Evolutionary conservation across 1,140 invertebrate genomes (phyloP), one percentile per base, ranked within the genome.

Genomic region (Dinoponera quadriceps): DNA sequence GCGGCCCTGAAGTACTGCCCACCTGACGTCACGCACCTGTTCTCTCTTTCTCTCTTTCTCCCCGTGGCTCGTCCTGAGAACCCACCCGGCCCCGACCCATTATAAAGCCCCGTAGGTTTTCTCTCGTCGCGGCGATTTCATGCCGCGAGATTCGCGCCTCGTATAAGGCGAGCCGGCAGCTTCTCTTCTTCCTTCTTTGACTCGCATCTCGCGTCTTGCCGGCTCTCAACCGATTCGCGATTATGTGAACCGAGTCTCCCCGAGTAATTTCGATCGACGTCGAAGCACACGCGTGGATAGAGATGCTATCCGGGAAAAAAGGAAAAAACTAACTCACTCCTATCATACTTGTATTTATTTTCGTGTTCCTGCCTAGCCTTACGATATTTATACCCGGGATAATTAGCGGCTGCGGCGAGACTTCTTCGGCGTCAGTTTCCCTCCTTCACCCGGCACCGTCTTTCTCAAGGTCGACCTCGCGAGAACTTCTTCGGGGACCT

Each of bases 11-110:
- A 90, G 90, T 89, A 91, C 93, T 94, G 91, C 91, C 93, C 93
- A 94, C 93, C 93, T 94, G 93, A 94, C 93, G 92, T 94, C 92
- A 93, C 89, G 91, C 93, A 94, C 93, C 93, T 94, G 93, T 94
- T 93, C 91, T 89, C 89, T 91, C 86, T 88, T 87, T 90, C 85
- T 90, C 90, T 91, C 82, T 85, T 81, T 80, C 69, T 78, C 77
- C 33, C 38, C 63, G 60, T 57, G 20, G 55, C 49, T 54, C 65
- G 81, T 83, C 86, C 68, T 84, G 81, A 88, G 87, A 88, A 89
- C 49, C 55, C 78, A 78, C 68, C 84, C 85, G 85, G 88, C 89
- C 81, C 69, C 75, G 86, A 69, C 54, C 87, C 89, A 91, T 91
- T 90, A 88, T 81, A 84, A 88, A 48, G 68, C 87, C 59, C 62